phyloP scores from a whole-genome alignment of 2,797 vertebrate genomes.

The Halcyon chelicuti region DNA sequence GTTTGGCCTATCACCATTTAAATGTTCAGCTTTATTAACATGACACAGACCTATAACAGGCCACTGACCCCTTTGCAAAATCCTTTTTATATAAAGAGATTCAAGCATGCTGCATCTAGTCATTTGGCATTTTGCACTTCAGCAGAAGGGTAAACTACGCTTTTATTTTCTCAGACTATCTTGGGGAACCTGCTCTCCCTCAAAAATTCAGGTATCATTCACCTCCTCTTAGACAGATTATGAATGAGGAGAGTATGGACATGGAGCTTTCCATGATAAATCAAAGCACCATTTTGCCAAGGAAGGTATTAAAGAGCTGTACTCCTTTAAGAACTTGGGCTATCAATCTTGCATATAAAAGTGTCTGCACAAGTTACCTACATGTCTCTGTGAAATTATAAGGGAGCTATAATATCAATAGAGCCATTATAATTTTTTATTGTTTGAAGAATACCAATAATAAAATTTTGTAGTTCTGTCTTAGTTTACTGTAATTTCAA shows the following conservation, averaged over 20 bases:
- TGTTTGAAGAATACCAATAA: background rate
- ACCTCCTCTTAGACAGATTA: background rate
- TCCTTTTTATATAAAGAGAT: background rate
- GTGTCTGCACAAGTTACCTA: background rate
- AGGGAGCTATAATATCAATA: background rate
- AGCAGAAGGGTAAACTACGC: background rate
- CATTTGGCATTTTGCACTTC: background rate
- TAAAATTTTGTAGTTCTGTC: background rate
- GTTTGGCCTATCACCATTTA: background rate
- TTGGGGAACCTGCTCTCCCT: background rate
- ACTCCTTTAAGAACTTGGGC: background rate
- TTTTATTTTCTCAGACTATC: background rate
- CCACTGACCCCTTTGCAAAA: background rate
- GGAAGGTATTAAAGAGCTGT: background rate
- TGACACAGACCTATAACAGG: background rate
- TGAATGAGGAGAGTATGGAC: background rate
- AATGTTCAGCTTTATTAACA: background rate
- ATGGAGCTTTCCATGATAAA: background rate
- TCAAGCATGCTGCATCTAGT: background rate
- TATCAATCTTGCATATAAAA: background rate
- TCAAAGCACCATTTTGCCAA: background rate
- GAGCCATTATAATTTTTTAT: background rate
- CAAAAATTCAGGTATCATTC: background rate
- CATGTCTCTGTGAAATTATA: background rate
- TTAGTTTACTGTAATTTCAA: constrained; percentile 18